phyloP scores from a whole-genome alignment of 1,140 invertebrate species.

The Zaprionus ghesquierei region DNA sequence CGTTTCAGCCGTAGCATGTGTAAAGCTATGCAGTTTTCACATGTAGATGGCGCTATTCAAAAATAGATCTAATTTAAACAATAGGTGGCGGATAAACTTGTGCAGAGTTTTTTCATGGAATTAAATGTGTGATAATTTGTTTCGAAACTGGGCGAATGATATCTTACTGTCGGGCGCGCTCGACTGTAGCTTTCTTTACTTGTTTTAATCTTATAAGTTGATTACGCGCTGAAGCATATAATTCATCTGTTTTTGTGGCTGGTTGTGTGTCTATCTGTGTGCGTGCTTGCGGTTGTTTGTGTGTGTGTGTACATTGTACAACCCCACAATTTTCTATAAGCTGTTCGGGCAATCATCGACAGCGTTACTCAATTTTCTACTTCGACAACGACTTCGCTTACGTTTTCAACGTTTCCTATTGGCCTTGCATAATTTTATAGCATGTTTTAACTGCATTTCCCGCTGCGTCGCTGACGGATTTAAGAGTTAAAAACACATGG shows the following conservation, averaged over 20 bases:
- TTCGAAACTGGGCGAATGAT: no score
- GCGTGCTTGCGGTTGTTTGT: neutral
- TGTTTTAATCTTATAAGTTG: slow-evolving; percentile 47
- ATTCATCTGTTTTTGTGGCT: neutral
- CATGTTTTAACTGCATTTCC: slow-evolving; percentile 10
- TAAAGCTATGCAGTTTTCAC: no score
- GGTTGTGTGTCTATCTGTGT: neutral
- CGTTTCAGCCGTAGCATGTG: no score
- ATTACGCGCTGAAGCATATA: slow-evolving; percentile 29
- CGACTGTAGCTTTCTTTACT: no score
- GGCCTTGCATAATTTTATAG: slow-evolving; percentile 35
- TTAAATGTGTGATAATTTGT: no score
- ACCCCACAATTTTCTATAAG: slow-evolving; percentile 10
- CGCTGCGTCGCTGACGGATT: neutral
- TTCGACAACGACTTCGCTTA: neutral
- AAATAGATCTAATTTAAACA: no score
- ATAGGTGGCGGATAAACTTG: no score
- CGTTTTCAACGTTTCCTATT: slow-evolving; percentile 4
- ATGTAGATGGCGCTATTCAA: no score
- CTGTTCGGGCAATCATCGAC: slow-evolving; percentile 29
- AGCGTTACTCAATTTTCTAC: slow-evolving; percentile 22
- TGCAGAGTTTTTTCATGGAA: no score
- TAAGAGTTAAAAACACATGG: slow-evolving; percentile 2
- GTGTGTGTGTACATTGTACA: slow-evolving; percentile 4
- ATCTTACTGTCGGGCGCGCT: no score